phyloP scores from a whole-genome alignment of 2,113 vertebrate genomes.

The Dromas ardeola region DNA sequence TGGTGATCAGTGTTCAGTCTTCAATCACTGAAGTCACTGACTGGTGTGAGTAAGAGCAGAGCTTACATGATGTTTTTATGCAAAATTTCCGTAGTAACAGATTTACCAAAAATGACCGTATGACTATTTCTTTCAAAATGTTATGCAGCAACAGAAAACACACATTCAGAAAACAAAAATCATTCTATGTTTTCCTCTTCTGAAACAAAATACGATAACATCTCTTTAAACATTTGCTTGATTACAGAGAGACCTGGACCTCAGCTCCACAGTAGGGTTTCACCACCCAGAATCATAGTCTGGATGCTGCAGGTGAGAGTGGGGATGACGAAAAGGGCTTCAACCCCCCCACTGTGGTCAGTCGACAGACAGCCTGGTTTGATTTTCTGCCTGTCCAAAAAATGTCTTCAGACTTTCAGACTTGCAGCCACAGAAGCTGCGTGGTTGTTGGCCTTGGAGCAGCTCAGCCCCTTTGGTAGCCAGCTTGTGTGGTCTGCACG shows the following conservation, averaged over 20 bases:
- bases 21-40: background rate
- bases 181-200: background rate
- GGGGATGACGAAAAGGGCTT: background rate
- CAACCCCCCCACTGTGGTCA: background rate
- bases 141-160: background rate
- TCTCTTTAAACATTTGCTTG: background rate
- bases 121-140: background rate
- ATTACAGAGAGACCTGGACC: background rate
- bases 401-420: background rate
- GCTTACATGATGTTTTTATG: background rate
- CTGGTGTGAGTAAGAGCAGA: background rate
- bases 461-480: background rate
- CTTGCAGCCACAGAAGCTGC: background rate
- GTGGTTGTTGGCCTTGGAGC: background rate
- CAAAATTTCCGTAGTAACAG: background rate
- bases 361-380: background rate
- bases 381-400: background rate
- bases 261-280: background rate
- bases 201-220: background rate
- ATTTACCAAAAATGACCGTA: background rate
- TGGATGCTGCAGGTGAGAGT: background rate
- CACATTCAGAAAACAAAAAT: background rate
- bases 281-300: background rate
- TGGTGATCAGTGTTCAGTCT: background rate
- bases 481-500: fast-evolving